Evolutionary conservation across 2,888 invertebrate species (phyloP).

Genomic region (Rhaphigaster nebulosa): DNA sequence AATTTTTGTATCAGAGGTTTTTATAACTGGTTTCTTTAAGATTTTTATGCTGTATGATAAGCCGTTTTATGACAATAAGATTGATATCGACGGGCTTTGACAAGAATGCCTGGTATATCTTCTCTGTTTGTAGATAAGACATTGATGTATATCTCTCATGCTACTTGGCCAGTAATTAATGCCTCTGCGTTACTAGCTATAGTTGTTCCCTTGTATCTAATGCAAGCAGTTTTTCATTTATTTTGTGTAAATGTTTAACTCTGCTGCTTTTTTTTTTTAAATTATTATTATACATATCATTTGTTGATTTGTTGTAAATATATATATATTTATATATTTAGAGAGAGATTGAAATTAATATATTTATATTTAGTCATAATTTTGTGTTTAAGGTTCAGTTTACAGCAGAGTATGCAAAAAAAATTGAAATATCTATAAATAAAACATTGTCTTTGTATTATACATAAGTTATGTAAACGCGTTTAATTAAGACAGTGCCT

Average conservation of each 20-base stretch:
- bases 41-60: neutral
- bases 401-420: conserved; percentile 64
- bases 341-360: neutral
- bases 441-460: conserved; percentile 54
- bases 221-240: conserved; percentile 63
- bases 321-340: neutral
- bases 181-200: conserved; percentile 55
- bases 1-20: neutral
- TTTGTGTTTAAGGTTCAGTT: conserved; percentile 53
- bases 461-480: conserved; percentile 43
- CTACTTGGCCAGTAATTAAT: conserved; percentile 53
- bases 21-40: neutral
- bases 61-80: neutral
- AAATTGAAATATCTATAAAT: conserved; percentile 52
- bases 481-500: conserved; percentile 63
- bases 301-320: conserved; percentile 56
- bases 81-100: neutral
- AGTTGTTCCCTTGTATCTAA: conserved; percentile 52
- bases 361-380: conserved; percentile 24
- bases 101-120: neutral
- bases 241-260: conserved; percentile 63
- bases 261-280: conserved; percentile 59
- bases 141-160: neutral
- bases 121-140: conserved; percentile 36
- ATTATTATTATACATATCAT: conserved; percentile 61